These are phyloP conservation scores for Tubulanus polymorphus DNA, from an alignment of 2,888 invertebrate genomes.

Conservation along the genomic window DNA sequence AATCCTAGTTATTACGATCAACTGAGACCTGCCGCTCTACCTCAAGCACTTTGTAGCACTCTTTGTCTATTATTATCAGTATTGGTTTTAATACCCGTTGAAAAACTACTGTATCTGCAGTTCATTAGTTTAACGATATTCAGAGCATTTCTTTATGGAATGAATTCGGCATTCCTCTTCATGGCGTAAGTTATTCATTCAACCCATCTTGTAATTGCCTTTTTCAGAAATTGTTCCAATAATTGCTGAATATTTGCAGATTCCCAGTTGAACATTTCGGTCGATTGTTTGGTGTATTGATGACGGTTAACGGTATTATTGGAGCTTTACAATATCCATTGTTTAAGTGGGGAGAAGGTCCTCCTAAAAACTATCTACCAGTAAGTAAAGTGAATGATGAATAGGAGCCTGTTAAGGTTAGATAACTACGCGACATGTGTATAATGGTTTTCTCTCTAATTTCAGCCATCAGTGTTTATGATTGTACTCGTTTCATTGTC, in stretches of 20 bases:
- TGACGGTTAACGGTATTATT: slow-evolving; percentile 26
- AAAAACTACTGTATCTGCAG: slow-evolving; percentile 20
- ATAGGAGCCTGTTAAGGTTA: no score
- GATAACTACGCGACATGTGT: no score
- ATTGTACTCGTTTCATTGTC: no score
- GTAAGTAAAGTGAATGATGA: no score
- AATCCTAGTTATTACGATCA: not conserved
- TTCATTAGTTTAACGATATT: slow-evolving; percentile 29
- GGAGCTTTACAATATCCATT: slow-evolving; percentile 31
- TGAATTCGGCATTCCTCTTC: slow-evolving; percentile 28
- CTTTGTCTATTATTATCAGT: slow-evolving; percentile 23
- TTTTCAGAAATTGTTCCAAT: not conserved
- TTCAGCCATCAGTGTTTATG: no score
- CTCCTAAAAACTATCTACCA: slow-evolving; percentile 2
- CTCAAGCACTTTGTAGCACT: slow-evolving; percentile 23
- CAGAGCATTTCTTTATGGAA: slow-evolving; percentile 30
- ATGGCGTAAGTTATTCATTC: slow-evolving; percentile 24
- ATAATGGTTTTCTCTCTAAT: no score
- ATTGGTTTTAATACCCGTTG: slow-evolving; percentile 20
- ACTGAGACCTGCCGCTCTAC: slow-evolving; percentile 25
- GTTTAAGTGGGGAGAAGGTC: slow-evolving; percentile 27
- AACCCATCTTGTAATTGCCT: not conserved
- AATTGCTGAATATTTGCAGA: slow-evolving; percentile 17
- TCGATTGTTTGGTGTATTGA: slow-evolving; percentile 31
- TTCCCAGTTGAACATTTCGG: slow-evolving; percentile 36